These are phyloP conservation scores for Callochromis pleurospilus DNA, from an alignment of 2,113 vertebrate species.

Conservation along the genomic window DNA sequence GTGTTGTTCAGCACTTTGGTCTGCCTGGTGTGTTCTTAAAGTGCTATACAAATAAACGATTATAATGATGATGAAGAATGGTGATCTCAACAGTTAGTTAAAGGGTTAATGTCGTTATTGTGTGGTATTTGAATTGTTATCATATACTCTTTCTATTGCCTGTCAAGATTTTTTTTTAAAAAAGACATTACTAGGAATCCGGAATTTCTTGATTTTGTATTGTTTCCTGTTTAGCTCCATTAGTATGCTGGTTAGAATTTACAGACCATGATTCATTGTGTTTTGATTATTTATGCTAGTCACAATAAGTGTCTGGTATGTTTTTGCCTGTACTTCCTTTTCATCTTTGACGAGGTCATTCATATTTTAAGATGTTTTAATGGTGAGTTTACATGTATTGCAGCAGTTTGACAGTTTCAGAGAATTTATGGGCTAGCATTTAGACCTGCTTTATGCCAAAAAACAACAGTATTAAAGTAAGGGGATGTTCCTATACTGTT, in stretches of 20 bases:
- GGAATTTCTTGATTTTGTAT: neutral
- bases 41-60: neutral
- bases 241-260: neutral
- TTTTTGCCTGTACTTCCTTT: neutral
- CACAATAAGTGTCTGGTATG: neutral
- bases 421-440: neutral
- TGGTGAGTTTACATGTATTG: neutral
- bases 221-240: neutral
- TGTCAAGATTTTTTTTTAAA: rapidly evolving
- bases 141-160: neutral
- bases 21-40: neutral
- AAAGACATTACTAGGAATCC: neutral
- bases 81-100: neutral
- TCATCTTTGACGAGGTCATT: neutral
- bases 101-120: neutral
- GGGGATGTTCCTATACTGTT: neutral
- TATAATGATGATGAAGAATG: neutral
- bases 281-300: neutral
- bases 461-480: neutral
- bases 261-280: neutral
- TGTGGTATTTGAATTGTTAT: neutral
- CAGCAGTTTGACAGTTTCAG: neutral
- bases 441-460: neutral
- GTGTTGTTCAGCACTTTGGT: neutral
- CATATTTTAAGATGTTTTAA: neutral